Percentiles rank a stretch among this genome's conserved stretches.
These are phyloP conservation scores for Eupeodes luniger DNA, from an alignment of 2,888 invertebrate species.

Conservation along the genomic window DNA sequence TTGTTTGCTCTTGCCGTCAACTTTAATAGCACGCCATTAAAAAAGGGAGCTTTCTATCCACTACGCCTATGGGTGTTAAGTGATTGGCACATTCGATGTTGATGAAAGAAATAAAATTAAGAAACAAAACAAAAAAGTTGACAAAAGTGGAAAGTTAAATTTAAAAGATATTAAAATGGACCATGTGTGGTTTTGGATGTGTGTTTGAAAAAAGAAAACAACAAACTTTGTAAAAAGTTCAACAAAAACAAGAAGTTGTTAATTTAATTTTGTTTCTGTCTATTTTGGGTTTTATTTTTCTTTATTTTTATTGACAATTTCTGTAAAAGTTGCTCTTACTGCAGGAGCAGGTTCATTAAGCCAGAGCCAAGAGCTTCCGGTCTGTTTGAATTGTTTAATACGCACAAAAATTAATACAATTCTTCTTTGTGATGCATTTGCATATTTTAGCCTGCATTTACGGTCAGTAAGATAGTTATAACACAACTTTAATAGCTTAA, in stretches of 20 bases:
- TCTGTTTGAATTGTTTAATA: not conserved
- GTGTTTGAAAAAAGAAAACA: not conserved
- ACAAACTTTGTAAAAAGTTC: conserved; percentile 20
- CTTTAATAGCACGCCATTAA: conserved; percentile 48
- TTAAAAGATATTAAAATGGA: conserved; percentile 19
- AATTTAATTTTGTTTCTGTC: conserved; percentile 1
- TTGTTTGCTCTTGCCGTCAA: conserved; percentile 29
- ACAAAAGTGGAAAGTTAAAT: conserved; percentile 24
- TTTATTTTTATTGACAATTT: conserved; percentile 25
- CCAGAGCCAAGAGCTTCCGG: conserved; percentile 18
- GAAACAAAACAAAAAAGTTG: conserved; percentile 13
- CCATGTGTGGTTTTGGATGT: conserved; percentile 34
- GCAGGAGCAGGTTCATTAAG: conserved; percentile 32
- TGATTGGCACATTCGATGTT: conserved; percentile 57
- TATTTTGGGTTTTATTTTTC: not conserved
- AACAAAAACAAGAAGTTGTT: conserved; percentile 21
- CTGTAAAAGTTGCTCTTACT: conserved; percentile 18
- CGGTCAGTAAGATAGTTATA: conserved; percentile 34
- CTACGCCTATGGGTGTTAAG: conserved; percentile 48
- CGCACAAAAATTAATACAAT: conserved; percentile 44
- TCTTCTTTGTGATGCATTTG: conserved; percentile 47
- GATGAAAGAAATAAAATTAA: conserved; percentile 21
- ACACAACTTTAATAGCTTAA: conserved; percentile 61
- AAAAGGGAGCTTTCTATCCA: conserved; percentile 31
- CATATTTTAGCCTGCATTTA: conserved; percentile 45